Evolutionary conservation across 2,888 invertebrate genomes (phyloP).

Genomic region (Heteromyza rotundicornis): DNA sequence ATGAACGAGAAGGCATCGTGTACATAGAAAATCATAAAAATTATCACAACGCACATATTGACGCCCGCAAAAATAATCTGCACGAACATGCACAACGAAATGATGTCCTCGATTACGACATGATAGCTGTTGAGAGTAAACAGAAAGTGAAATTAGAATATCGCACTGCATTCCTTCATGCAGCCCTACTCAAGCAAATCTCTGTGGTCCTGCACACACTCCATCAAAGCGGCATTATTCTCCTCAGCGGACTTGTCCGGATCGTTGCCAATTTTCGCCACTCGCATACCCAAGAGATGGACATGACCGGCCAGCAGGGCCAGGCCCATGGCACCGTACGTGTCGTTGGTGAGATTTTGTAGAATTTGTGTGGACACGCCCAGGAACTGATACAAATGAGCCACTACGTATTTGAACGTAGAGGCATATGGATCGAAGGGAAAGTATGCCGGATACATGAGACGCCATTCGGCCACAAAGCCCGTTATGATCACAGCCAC

Average conservation of each 20-base stretch:
- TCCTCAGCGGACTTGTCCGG: background rate
- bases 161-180: too few relatives aligned
- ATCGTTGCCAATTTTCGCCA: slow-evolving; percentile 28
- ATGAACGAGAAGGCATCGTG: slow-evolving; percentile 18
- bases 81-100: slow-evolving; percentile 3
- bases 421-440: slow-evolving; percentile 27
- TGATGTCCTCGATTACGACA: background rate
- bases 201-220: slow-evolving; percentile 33
- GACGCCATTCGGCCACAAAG: slow-evolving; percentile 21
- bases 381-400: slow-evolving; percentile 31
- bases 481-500: slow-evolving; percentile 25
- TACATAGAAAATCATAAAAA: slow-evolving; percentile 27
- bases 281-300: slow-evolving; percentile 26
- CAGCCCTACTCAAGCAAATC: slow-evolving; percentile 33
- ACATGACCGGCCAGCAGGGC: slow-evolving; percentile 33
- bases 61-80: slow-evolving; percentile 15
- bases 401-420: slow-evolving; percentile 11
- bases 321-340: slow-evolving; percentile 28
- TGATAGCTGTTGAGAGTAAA: too few relatives aligned
- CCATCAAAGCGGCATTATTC: slow-evolving; percentile 24
- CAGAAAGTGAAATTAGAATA: too few relatives aligned
- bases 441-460: slow-evolving; percentile 35
- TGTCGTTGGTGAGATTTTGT: slow-evolving; percentile 30
- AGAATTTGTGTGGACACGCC: slow-evolving; percentile 27
- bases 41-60: slow-evolving; percentile 28